Evolutionary conservation across 2,113 vertebrate species (phyloP).

Genomic region (Terrapene triunguis): DNA sequence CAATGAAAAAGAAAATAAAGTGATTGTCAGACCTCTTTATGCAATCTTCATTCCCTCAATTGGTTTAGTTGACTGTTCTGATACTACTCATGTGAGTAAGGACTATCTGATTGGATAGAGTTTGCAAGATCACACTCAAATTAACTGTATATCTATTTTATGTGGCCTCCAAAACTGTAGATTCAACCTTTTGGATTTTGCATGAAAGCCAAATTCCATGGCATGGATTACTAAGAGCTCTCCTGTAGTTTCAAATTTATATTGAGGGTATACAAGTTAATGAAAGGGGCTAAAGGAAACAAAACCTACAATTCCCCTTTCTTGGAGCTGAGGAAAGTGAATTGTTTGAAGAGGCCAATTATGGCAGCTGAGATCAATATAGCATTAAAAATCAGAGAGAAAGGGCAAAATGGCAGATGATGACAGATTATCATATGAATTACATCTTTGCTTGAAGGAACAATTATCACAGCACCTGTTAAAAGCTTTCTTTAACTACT

Average conservation of each 20-base stretch:
- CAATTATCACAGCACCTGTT: conserved; percentile 51
- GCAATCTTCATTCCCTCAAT: background rate
- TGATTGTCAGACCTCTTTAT: background rate
- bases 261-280: background rate
- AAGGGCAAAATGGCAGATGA: background rate
- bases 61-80: background rate
- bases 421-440: conserved; percentile 59
- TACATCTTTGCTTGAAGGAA: conserved; percentile 43
- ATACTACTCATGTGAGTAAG: background rate
- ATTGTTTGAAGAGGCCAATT: conserved; percentile 37
- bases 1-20: background rate
- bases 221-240: background rate
- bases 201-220: background rate
- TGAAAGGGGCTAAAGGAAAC: conserved; percentile 8
- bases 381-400: conserved; percentile 49
- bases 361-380: conserved; percentile 45
- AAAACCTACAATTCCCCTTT: conserved; percentile 16
- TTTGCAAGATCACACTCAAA: background rate
- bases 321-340: conserved; percentile 13
- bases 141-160: background rate
- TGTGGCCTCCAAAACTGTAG: background rate
- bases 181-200: background rate
- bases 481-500: conserved; percentile 42
- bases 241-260: background rate
- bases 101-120: background rate